Evolutionary conservation across 2,113 vertebrate genomes (phyloP), one percentile per base, ranked within the genome.

Genomic region (Perca schrenkii): DNA sequence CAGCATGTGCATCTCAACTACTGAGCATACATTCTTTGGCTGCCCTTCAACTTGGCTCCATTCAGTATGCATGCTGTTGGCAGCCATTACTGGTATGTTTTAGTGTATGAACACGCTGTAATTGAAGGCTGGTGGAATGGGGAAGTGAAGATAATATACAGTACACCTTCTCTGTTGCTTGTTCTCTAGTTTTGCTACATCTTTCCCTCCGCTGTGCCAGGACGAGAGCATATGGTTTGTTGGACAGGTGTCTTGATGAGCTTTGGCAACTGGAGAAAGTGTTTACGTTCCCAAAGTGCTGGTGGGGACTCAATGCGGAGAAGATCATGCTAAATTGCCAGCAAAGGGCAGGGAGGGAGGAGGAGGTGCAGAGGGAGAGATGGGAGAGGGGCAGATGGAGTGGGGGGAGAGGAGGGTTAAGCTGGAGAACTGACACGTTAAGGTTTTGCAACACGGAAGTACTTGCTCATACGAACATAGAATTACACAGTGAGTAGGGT

Each of bases 11-110:
- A 88, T 84, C 73, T 91, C 79, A 90, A 69, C 80, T 80, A 88
- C 88, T 66, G 79, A 85, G 89, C 64, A 77, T 88, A 80, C 91
- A 90, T 94, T 93, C 87, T 92, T 90, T 92, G 93, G 91, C 93
- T 90, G 78, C 77, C 65, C 71, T 84, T 93, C 89, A 92, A 90
- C 83, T 87, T 89, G 84, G 84, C 90, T 84, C 85, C 75, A 52
- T 84, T 80, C 74, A 81, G 80, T 84, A 68, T 73, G 46, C 75
- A 86, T 86, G 68, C 81, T 67, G 74, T 78, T 91, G 89, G 88
- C 77, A 82, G 75, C 70, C 77, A 66, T 80, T 65, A 16, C 78
- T 83, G 79, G 72, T 90, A 78, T 28, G 36, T 79, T 79, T 67
- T 61, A 73, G 60, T 80, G 28, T 80, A 70, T 68, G 67, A 80